These are phyloP conservation scores for Xenopus laevis DNA, from an alignment of 2,113 vertebrate genomes.

Conservation along the genomic window DNA sequence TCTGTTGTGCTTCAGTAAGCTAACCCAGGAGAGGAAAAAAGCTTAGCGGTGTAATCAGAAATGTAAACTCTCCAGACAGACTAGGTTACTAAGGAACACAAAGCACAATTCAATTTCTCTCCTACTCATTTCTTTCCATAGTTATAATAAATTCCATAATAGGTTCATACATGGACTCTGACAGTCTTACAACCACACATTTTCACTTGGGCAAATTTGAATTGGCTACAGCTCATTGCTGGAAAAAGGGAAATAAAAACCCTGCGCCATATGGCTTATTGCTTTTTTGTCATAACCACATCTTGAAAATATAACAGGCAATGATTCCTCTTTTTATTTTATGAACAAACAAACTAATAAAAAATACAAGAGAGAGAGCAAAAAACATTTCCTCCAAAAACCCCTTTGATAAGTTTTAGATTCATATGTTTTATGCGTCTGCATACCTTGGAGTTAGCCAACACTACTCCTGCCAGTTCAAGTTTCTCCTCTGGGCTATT, in stretches of 20 bases:
- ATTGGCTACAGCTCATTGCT: conserved; percentile 7
- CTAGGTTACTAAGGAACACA: conserved; percentile 11
- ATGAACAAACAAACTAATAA: neutral
- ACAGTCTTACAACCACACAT: conserved; percentile 12
- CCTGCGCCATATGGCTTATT: neutral
- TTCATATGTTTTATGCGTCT: neutral
- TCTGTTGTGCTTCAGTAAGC: conserved; percentile 37
- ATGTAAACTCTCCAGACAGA: conserved; percentile 30
- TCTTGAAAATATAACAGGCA: conserved; percentile 3
- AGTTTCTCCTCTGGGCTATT: too few relatives aligned
- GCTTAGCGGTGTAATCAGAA: conserved; percentile 34
- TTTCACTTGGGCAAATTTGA: conserved; percentile 21
- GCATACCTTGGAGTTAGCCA: too few relatives aligned
- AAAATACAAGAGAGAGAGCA: neutral
- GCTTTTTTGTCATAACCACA: neutral
- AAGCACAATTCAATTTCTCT: conserved; percentile 30
- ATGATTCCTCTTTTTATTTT: neutral
- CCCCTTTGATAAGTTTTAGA: neutral
- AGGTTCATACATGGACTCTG: conserved; percentile 7
- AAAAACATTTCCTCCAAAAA: neutral
- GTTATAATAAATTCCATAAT: conserved; percentile 11
- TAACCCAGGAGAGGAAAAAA: conserved; percentile 33
- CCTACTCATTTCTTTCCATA: conserved; percentile 11
- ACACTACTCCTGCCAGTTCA: too few relatives aligned
- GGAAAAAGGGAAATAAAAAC: conserved; percentile 4